Conservation (phyloP, 1,140 invertebrate species). For the Leptinotarsa texana region DNA sequence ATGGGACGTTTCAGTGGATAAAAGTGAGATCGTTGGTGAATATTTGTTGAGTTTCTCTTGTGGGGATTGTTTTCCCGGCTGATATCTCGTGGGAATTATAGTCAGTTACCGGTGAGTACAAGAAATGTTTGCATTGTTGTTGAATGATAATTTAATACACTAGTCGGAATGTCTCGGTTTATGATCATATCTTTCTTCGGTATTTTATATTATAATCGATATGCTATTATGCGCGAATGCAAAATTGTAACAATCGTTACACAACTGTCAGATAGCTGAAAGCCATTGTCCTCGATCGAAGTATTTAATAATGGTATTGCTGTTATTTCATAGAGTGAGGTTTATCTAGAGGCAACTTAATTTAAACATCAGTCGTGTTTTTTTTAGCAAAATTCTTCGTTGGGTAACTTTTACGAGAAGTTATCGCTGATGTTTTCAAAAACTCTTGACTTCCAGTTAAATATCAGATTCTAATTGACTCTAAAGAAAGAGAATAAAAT, state of each 20-base stretch:
- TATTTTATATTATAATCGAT: not conserved
- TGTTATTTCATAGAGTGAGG: no score
- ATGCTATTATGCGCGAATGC: not conserved
- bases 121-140: not conserved
- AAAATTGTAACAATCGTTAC: not conserved
- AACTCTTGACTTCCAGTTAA: no score
- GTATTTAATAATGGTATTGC: no score
- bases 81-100: not conserved
- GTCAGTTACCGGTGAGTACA: not conserved
- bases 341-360: no score
- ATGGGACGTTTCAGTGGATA: not conserved
- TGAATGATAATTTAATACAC: not conserved
- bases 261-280: not conserved
- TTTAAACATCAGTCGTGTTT: no score
- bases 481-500: no score
- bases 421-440: no score
- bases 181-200: not conserved
- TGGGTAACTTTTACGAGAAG: no score
- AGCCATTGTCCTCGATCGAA: not conserved
- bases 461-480: no score
- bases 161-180: not conserved
- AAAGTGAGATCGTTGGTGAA: conserved; percentile 1
- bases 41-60: not conserved
- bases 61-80: not conserved
- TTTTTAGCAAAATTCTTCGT: no score